phyloP scores from a whole-genome alignment of 2,888 invertebrate genomes.

The Tenthredo amoena region DNA sequence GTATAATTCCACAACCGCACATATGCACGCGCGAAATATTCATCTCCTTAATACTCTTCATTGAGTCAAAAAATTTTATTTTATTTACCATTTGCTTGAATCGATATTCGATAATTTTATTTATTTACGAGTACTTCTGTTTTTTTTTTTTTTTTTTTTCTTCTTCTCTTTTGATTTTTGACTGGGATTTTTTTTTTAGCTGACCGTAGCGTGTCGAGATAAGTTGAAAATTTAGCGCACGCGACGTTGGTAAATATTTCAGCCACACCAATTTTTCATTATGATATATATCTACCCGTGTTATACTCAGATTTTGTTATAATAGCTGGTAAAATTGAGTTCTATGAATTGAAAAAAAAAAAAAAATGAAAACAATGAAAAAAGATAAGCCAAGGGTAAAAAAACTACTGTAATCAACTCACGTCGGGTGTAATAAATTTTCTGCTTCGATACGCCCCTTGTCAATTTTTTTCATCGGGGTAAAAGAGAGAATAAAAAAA shows the following conservation, averaged over 20 bases:
- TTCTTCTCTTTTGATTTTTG: neutral
- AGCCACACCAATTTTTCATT: neutral
- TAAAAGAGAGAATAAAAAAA: neutral
- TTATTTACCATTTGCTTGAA: neutral
- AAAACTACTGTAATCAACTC: neutral
- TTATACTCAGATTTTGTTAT: neutral
- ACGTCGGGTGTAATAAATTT: constrained; percentile 7
- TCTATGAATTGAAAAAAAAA: neutral
- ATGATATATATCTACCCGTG: neutral
- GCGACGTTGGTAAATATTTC: neutral
- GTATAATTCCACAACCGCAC: neutral
- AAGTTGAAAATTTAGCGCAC: neutral
- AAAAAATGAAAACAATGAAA: neutral
- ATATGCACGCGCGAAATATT: neutral
- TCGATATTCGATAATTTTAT: neutral
- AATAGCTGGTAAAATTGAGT: neutral
- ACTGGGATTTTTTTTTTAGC: neutral
- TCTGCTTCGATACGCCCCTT: constrained; percentile 1
- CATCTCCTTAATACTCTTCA: neutral
- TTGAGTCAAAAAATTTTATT: neutral
- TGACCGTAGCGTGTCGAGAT: neutral
- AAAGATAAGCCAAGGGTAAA: neutral
- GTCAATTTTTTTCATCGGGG: neutral
- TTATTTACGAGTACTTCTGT: neutral
- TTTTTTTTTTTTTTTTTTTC: neutral